A percentile compares a stretch with the other conserved stretches of the same genome.
Evolutionary conservation across 2,113 vertebrate genomes (phyloP).

Genomic region (Oplegnathus fasciatus): DNA sequence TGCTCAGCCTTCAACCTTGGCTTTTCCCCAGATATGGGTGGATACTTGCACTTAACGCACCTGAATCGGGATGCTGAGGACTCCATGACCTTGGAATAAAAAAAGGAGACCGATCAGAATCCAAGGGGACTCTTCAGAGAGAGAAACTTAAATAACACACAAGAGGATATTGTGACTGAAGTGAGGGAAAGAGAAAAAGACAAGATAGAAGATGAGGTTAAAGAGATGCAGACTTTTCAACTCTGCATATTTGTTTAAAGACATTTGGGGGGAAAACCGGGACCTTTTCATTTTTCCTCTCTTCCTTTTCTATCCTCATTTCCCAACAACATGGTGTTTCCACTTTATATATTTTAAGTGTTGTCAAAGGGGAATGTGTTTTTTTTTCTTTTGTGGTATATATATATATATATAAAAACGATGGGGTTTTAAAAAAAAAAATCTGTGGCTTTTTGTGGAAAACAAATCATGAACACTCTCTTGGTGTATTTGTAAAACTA

Average conservation of each 20-base stretch:
- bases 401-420: conserved; percentile 68
- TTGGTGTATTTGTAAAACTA: conserved; percentile 99
- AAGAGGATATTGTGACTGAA: conserved; percentile 85
- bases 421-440: conserved; percentile 79
- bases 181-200: conserved; percentile 82
- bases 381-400: conserved; percentile 86
- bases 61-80: conserved; percentile 92
- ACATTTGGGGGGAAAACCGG: conserved; percentile 88
- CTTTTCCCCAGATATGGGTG: conserved; percentile 85
- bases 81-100: conserved; percentile 89
- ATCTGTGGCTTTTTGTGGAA: conserved; percentile 94
- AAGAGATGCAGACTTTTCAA: conserved; percentile 90
- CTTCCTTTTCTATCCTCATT: conserved; percentile 88
- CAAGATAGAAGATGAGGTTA: conserved; percentile 86
- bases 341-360: conserved; percentile 99
- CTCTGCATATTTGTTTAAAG: conserved; percentile 94
- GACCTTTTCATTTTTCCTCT: conserved; percentile 86
- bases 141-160: conserved; percentile 74
- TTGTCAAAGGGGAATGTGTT: conserved; percentile 96
- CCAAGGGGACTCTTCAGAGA: conserved; percentile 79
- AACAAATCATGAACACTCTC: conserved; percentile 95
- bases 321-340: conserved; percentile 94
- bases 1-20: conserved; percentile 86
- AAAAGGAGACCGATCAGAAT: conserved; percentile 86
- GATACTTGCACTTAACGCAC: conserved; percentile 89